Percentiles rank a stretch among this genome's conserved stretches.
These are phyloP conservation scores for Baccha elongata DNA, from an alignment of 2,888 invertebrate species.

Conservation along the genomic window DNA sequence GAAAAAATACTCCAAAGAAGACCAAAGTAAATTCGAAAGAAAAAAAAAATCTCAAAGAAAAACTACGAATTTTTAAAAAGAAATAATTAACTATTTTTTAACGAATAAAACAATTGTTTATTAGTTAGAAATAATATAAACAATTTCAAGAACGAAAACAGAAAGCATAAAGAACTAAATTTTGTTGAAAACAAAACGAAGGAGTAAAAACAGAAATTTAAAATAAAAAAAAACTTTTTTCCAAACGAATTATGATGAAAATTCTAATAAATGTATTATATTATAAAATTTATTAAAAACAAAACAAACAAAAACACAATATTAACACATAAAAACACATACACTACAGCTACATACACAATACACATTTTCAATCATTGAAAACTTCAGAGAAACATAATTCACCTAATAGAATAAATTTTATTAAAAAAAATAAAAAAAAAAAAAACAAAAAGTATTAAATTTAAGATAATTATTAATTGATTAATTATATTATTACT, in stretches of 20 bases:
- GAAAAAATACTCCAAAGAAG: constrained; percentile 57
- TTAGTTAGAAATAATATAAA: constrained; percentile 65
- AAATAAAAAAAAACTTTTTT: constrained; percentile 36
- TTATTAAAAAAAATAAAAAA: constrained; percentile 48
- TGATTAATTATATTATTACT: constrained; percentile 71
- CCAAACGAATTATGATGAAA: constrained; percentile 43
- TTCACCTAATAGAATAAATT: constrained; percentile 72
- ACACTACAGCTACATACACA: constrained; percentile 8
- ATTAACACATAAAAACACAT: constrained; percentile 23
- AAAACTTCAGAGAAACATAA: constrained; percentile 50
- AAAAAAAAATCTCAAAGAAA: constrained; percentile 25
- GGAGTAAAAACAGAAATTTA: constrained; percentile 32
- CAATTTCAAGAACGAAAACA: constrained; percentile 20
- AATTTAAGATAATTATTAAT: constrained; percentile 70
- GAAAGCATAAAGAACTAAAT: background rate
- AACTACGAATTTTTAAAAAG: constrained; percentile 63
- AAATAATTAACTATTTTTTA: constrained; percentile 45
- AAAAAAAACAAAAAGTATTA: constrained; percentile 39
- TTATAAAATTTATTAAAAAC: constrained; percentile 45
- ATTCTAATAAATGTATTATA: constrained; percentile 67
- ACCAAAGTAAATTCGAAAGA: constrained; percentile 60
- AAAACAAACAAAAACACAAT: background rate
- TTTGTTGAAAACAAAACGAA: constrained; percentile 21
- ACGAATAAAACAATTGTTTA: constrained; percentile 52
- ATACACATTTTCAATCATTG: constrained; percentile 47